phyloP scores from a whole-genome alignment of 2,113 vertebrate species.

The Planiliza haematocheilus region DNA sequence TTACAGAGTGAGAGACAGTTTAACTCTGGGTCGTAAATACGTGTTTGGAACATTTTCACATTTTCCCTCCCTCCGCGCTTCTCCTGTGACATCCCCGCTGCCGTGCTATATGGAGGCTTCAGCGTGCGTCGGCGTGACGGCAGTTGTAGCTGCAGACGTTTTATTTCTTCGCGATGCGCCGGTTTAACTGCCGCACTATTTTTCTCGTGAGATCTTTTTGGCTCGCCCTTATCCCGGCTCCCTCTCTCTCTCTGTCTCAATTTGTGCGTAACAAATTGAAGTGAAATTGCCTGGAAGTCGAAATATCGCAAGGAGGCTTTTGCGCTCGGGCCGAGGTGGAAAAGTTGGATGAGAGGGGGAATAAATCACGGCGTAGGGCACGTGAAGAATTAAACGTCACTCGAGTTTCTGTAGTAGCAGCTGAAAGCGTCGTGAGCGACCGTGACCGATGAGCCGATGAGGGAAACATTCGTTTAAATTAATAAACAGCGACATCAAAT shows the following conservation, averaged over 20 bases:
- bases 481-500: no score
- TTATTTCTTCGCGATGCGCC: background rate
- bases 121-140: background rate
- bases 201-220: background rate
- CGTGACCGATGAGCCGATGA: no score
- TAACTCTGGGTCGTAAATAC: constrained; percentile 79
- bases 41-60: constrained; percentile 68
- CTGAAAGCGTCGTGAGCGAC: no score
- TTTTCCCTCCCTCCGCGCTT: constrained; percentile 53
- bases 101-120: constrained; percentile 19
- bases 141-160: background rate
- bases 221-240: background rate
- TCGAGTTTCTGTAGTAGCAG: background rate
- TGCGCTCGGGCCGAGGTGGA: background rate
- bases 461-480: background rate
- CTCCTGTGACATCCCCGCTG: constrained; percentile 49
- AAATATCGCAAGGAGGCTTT: background rate
- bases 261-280: background rate
- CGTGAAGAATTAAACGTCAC: background rate
- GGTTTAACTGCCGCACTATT: background rate
- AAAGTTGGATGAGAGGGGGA: background rate
- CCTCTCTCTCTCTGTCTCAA: background rate
- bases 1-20: constrained; percentile 82
- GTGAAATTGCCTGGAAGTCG: background rate
- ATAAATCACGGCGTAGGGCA: no score